Evolutionary conservation across 1,140 invertebrate genomes (phyloP).

Genomic region (Pogonognathellus flavescens): DNA sequence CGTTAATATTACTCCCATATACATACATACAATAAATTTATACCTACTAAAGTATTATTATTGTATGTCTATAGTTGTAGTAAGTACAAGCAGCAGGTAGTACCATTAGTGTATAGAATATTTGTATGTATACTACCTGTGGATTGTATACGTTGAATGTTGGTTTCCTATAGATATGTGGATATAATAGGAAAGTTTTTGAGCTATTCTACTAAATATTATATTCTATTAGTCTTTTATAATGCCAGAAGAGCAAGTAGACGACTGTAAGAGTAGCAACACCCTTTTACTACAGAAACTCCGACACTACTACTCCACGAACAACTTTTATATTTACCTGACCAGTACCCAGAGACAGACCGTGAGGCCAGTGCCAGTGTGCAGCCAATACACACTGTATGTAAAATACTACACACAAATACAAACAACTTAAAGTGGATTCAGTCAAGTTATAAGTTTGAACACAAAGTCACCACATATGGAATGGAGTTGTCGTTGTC

Average conservation of each 20-base stretch:
- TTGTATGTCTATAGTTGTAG: no score
- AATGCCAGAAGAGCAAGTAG: slow-evolving; percentile 1
- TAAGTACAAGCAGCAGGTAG: no score
- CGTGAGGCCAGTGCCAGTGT: background rate
- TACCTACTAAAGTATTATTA: no score
- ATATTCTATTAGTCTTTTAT: slow-evolving; percentile 12
- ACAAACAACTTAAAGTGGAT: background rate
- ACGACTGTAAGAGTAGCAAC: slow-evolving; percentile 34
- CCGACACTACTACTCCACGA: background rate
- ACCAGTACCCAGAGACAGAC: slow-evolving; percentile 39
- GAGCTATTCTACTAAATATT: no score
- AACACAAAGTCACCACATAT: background rate
- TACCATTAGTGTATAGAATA: no score
- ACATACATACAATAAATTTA: no score
- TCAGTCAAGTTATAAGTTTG: background rate
- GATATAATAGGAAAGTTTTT: background rate
- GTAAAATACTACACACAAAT: background rate
- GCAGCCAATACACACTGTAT: background rate
- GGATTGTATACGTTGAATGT: background rate
- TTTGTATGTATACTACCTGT: background rate
- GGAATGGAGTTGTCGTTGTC: slow-evolving; percentile 42
- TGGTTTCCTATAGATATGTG: background rate
- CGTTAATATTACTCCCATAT: no score
- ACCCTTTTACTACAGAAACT: slow-evolving; percentile 16
- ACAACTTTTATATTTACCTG: slow-evolving; percentile 23